Percentiles rank a stretch among this genome's conserved stretches.
Evolutionary conservation across 1,140 invertebrate genomes (phyloP).

Genomic region (Heliconius eleuchia): DNA sequence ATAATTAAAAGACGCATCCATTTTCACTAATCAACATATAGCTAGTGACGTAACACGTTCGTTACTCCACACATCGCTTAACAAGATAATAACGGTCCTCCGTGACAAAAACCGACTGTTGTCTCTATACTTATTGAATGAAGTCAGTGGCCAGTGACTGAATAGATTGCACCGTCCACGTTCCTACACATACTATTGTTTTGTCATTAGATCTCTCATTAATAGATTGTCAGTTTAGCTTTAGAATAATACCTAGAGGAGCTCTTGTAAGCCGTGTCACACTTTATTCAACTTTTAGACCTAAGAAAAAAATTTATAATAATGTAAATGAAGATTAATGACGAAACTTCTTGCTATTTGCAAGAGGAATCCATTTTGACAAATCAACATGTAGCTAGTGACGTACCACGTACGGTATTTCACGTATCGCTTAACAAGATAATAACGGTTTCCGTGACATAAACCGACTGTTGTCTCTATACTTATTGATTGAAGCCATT

Average conservation of each 20-base stretch:
- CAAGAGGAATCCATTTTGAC: slow-evolving; percentile 21
- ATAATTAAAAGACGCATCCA: slow-evolving; percentile 18
- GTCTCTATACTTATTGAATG: slow-evolving; percentile 39
- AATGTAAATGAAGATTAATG: not conserved
- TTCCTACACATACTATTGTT: slow-evolving; percentile 18
- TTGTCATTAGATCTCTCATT: slow-evolving; percentile 7
- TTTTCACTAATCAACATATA: slow-evolving; percentile 20
- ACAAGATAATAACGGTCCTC: slow-evolving; percentile 53
- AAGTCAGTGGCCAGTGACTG: slow-evolving; percentile 14
- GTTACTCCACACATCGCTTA: slow-evolving; percentile 42
- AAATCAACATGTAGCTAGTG: slow-evolving; percentile 23
- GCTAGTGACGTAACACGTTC: slow-evolving; percentile 32
- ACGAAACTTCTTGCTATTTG: not conserved
- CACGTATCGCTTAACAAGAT: slow-evolving; percentile 49
- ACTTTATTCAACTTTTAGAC: too few relatives aligned
- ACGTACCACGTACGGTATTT: slow-evolving; percentile 35
- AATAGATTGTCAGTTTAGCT: not conserved
- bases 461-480: slow-evolving; percentile 31
- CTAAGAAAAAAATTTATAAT: not conserved
- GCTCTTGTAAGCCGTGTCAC: too few relatives aligned
- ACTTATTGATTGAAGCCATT: slow-evolving; percentile 42
- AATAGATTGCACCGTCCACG: slow-evolving; percentile 11
- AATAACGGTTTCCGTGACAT: slow-evolving; percentile 46
- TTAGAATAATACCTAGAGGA: too few relatives aligned
- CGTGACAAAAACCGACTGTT: slow-evolving; percentile 31